Conservation (phyloP, 2,113 vertebrate genomes). For the Poeciliopsis retropinna region DNA sequence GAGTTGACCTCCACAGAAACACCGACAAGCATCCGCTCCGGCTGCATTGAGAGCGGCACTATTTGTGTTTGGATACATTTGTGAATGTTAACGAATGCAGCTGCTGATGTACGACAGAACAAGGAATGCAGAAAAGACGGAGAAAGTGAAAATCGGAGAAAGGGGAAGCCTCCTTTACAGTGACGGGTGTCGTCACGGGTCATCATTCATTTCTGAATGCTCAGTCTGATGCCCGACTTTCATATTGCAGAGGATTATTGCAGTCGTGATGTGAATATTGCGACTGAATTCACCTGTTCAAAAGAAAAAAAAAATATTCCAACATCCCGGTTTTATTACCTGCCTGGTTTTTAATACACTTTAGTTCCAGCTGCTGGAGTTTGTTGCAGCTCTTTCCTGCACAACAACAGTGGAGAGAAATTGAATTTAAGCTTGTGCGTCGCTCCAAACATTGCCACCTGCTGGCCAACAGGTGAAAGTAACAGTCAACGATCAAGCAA, state of each 20-base stretch:
- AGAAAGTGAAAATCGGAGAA: background rate
- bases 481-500: too few species aligned
- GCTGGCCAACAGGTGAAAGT: too few species aligned
- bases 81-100: background rate
- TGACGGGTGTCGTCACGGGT: conserved; percentile 27
- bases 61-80: background rate
- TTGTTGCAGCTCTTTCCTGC: background rate
- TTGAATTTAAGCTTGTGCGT: background rate
- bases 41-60: background rate
- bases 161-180: conserved; percentile 22
- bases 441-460: background rate
- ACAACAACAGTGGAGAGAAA: background rate
- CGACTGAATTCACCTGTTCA: background rate
- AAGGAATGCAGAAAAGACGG: conserved; percentile 4
- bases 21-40: conserved; percentile 4
- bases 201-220: conserved; percentile 18
- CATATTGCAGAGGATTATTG: background rate
- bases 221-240: conserved; percentile 19
- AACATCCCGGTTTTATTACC: background rate
- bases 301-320: background rate
- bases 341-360: background rate
- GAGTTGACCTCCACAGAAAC: conserved; percentile 43
- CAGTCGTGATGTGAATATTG: conserved; percentile 22
- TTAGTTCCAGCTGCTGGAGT: conserved; percentile 2
- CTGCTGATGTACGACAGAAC: background rate